A percentile compares a stretch with the other conserved stretches of the same genome.
These are phyloP conservation scores for Anolis carolinensis DNA, from an alignment of 2,113 vertebrate species.

Conservation along the genomic window DNA sequence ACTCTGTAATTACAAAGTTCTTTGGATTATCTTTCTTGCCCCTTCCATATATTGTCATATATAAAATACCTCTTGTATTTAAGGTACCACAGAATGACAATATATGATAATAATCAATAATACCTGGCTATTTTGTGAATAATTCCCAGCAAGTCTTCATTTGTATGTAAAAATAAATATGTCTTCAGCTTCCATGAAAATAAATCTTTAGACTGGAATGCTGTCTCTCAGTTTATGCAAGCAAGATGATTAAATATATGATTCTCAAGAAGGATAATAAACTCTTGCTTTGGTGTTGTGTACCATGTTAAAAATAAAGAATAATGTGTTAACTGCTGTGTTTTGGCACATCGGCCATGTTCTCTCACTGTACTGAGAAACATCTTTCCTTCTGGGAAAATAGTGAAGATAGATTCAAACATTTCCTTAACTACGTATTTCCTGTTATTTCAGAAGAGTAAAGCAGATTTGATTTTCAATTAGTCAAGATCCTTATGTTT, in stretches of 20 bases:
- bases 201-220: not conserved
- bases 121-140: not conserved
- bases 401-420: conserved; percentile 36
- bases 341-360: conserved; percentile 39
- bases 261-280: conserved; percentile 37
- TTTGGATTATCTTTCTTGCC: not conserved
- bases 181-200: not conserved
- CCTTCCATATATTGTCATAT: too few species aligned
- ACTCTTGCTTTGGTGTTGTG: too few species aligned
- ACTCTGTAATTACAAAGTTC: not conserved
- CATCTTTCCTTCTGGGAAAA: conserved; percentile 40
- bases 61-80: not conserved
- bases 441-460: too few species aligned
- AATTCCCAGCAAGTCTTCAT: not conserved
- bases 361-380: conserved; percentile 8
- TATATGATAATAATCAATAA: not conserved
- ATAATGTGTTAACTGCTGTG: conserved; percentile 33
- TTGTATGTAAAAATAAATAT: not conserved
- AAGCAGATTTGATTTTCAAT: conserved; percentile 11
- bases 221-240: not conserved
- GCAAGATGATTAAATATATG: not conserved
- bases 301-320: conserved; percentile 33
- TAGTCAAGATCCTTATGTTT: conserved; percentile 15
- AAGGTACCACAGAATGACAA: not conserved
- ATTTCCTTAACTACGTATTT: too few species aligned